Evolutionary conservation across 2,888 invertebrate genomes (phyloP), one percentile per base, ranked within the genome.

Genomic region (Neoaliturus tenellus): DNA sequence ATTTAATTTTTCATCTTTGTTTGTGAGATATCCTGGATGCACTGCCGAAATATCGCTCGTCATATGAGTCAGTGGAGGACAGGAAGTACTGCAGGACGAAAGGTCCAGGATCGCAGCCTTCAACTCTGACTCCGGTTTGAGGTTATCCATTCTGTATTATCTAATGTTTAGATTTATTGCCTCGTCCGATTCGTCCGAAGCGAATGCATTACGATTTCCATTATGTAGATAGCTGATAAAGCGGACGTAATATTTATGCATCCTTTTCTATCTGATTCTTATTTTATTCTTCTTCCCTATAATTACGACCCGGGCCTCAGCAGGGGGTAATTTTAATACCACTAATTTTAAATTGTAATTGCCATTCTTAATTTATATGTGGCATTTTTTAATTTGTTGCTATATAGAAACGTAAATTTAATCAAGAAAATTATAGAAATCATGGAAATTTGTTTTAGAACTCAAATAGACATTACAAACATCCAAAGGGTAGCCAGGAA

Each of bases 81-180:
- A 25, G 62, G 62, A 62, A 62, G 62, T 5, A 12, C n/a, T n/a
- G n/a, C n/a, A 55, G 55, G 55, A 23, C 55, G 31, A 62, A 62
- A 31, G 62, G 31, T 62, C 14, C 23, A 8, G 55, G 55, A 8
- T 55, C 55, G 6, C 55, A 10, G 20, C 69, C 69, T 69, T 69
- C 35, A 33, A 69, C 69, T 39, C 69, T 35, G 69, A 67, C 69
- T 35, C 35, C 0, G 3, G 35, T 35, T 69, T 69, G 39, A 69
- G 69, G 69, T 69, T 39, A 69, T 39, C 69, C 39, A 39, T 67
- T 69, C 39, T 35, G 69, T 35, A 35, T 69, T 69, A 69, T 69
- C 69, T 69, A 69, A 69, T 23, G 2, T 67, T 3, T n/a, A 10
- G 69, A 69, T 69, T 69, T 69, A 69, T 69, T 5, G 39, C 23